These are phyloP conservation scores for Ochropleura leucogaster DNA, from an alignment of 2,888 invertebrate species.

Conservation along the genomic window DNA sequence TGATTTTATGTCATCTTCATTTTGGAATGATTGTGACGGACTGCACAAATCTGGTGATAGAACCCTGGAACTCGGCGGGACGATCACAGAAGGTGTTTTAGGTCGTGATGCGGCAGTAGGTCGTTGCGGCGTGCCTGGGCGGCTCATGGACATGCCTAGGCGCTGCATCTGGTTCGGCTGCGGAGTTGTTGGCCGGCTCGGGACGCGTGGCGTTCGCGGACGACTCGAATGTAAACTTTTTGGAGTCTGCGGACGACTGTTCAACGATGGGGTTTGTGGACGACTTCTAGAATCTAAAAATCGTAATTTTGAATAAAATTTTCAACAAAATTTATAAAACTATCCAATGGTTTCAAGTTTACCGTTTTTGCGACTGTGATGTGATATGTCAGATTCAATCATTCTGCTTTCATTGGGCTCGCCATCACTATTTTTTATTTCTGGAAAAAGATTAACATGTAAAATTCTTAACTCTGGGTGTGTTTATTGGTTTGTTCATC, in stretches of 20 bases:
- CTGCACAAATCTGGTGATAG: constrained; percentile 49
- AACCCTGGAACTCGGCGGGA: constrained; percentile 47
- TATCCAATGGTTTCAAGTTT: not conserved
- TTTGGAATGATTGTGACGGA: constrained; percentile 47
- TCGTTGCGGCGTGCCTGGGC: constrained; percentile 78
- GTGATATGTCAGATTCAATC: constrained; percentile 39
- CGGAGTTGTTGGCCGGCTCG: constrained; percentile 78
- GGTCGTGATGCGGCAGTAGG: constrained; percentile 62
- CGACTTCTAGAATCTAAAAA: constrained; percentile 66
- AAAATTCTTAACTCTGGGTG: not conserved
- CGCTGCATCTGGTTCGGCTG: constrained; percentile 63
- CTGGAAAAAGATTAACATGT: constrained; percentile 26
- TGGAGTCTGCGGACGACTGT: constrained; percentile 81
- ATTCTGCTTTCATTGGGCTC: constrained; percentile 39
- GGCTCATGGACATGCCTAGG: constrained; percentile 70
- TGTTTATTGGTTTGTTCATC: not conserved
- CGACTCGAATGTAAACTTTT: constrained; percentile 74
- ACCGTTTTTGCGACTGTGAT: constrained; percentile 43
- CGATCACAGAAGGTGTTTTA: constrained; percentile 65
- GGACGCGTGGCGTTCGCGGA: constrained; percentile 76
- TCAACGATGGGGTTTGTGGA: constrained; percentile 67
- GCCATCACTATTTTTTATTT: constrained; percentile 53
- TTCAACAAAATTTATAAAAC: too few species aligned
- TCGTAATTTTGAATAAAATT: not conserved
- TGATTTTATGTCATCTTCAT: constrained; percentile 76